Percentiles rank a stretch among this genome's conserved stretches.
phyloP scores from a whole-genome alignment of 2,113 vertebrate genomes.

The Aspiorhynchus laticeps region DNA sequence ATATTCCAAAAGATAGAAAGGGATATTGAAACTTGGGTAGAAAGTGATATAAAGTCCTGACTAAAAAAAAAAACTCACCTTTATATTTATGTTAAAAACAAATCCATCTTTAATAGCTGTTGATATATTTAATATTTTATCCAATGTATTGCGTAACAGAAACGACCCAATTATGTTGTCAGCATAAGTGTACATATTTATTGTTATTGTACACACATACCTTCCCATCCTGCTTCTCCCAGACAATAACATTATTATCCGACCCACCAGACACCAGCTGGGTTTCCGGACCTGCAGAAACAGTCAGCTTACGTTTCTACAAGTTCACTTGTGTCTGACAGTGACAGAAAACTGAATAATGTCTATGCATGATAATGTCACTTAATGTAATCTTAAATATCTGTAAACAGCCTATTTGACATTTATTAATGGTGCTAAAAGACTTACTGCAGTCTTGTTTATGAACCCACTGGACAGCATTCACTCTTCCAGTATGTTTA shows the following conservation, averaged over 20 bases:
- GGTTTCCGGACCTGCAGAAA: constrained; percentile 77
- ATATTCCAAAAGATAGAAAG: background rate
- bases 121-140: background rate
- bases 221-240: constrained; percentile 82
- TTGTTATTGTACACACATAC: constrained; percentile 64
- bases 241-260: constrained; percentile 87
- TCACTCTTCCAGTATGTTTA: constrained; percentile 87
- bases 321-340: background rate
- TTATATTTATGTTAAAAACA: background rate
- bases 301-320: background rate
- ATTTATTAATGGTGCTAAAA: background rate
- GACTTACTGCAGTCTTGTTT: constrained; percentile 84
- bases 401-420: background rate
- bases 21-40: background rate
- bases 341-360: background rate
- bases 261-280: constrained; percentile 91
- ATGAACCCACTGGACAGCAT: constrained; percentile 86
- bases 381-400: background rate
- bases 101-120: background rate
- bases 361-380: background rate
- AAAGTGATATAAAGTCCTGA: background rate
- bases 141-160: background rate
- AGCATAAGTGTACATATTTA: background rate
- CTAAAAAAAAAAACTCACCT: too few species aligned
- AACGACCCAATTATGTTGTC: background rate